These are phyloP conservation scores for Eclectus roratus DNA, from an alignment of 2,113 vertebrate species.

Conservation along the genomic window DNA sequence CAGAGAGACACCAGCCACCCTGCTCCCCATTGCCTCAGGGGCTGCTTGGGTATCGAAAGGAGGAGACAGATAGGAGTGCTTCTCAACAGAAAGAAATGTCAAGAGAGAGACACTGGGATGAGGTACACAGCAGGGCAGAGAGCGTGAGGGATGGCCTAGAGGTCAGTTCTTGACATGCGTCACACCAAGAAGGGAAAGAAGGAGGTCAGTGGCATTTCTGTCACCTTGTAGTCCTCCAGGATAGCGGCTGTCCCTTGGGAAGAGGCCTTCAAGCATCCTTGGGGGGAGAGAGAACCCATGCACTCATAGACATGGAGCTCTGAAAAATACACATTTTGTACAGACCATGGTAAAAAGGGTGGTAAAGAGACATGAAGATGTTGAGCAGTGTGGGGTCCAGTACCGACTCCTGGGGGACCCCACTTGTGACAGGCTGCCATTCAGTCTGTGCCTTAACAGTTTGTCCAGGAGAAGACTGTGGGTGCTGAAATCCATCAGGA, in stretches of 20 bases:
- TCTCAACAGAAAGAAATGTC: neutral
- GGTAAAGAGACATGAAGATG: neutral
- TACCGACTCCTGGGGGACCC: neutral
- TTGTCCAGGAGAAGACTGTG: neutral
- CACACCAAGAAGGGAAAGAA: neutral
- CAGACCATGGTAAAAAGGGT: neutral
- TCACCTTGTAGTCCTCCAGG: neutral
- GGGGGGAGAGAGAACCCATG: neutral
- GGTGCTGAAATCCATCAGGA: neutral
- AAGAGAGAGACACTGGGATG: neutral
- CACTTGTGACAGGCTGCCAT: neutral
- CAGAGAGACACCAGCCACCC: neutral
- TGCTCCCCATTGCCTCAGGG: fast-evolving
- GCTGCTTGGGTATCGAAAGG: neutral
- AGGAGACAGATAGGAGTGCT: neutral
- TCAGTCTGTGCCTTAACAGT: neutral
- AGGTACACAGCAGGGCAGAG: neutral
- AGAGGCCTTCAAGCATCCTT: neutral
- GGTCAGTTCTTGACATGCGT: neutral
- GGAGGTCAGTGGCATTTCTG: neutral
- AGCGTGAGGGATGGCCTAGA: neutral
- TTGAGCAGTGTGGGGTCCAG: neutral
- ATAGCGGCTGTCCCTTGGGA: neutral
- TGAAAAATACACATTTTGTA: neutral
- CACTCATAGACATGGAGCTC: neutral